Conservation (phyloP, 2,113 vertebrate genomes). For the Phrynosoma platyrhinos region DNA sequence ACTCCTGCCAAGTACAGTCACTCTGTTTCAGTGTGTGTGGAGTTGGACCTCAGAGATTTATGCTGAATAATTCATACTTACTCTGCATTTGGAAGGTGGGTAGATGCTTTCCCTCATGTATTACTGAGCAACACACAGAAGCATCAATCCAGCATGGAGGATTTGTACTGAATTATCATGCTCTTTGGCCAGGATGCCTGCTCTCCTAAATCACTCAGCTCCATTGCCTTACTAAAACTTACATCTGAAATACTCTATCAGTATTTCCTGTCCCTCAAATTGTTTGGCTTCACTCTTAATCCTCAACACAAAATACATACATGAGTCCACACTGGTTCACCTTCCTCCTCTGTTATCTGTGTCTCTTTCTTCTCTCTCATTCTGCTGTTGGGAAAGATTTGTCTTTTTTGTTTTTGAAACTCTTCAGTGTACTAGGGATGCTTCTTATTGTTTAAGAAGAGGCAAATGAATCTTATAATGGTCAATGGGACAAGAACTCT, state of each 20-base stretch:
- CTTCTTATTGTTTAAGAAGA: too few relatives aligned
- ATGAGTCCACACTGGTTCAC: not conserved
- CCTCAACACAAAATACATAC: not conserved
- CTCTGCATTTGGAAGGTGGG: not conserved
- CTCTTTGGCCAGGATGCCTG: not conserved
- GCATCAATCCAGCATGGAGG: not conserved
- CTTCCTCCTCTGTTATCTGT: not conserved
- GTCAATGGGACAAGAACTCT: too few relatives aligned
- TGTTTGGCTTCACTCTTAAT: not conserved
- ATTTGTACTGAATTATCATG: not conserved
- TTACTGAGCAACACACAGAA: not conserved
- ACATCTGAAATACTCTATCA: not conserved
- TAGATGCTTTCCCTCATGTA: not conserved
- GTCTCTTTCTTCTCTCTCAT: not conserved
- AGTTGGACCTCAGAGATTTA: constrained; percentile 38
- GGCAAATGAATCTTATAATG: too few relatives aligned
- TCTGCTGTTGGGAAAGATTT: not conserved
- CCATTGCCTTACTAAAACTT: not conserved
- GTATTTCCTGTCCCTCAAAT: not conserved
- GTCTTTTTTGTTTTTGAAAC: not conserved
- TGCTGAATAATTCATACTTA: constrained; percentile 53
- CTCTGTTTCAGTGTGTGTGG: constrained; percentile 32
- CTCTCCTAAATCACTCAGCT: not conserved
- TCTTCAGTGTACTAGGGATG: not conserved
- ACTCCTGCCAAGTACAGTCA: constrained; percentile 37